Base-by-base conservation (phyloP, 2,797 vertebrate species). In the Muscicapa striata region DNA sequence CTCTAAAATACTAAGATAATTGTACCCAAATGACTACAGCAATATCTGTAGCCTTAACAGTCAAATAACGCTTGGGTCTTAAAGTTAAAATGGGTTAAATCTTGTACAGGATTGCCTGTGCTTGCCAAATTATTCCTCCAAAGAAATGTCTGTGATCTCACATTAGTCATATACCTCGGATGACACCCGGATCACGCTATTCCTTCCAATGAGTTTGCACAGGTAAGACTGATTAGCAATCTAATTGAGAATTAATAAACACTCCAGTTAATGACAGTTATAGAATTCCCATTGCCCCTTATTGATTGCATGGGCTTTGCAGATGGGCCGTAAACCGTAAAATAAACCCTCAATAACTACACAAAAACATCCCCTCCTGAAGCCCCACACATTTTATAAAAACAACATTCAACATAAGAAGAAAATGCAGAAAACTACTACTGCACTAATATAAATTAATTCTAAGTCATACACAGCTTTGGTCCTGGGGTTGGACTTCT, bases 241-340 rank as follows among this genome's bases (percentile, higher is more conserved):
- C 70, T 96, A 95, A 97, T 91, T 88, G 94, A 75, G 94, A 96
- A 95, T 96, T 96, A 97, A 97, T 96, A 96, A 96, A 95, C 94
- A 94, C 79, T 86, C 66, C 51, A 76, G 85, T 84, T 95, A 93
- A 96, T 91, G 91, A 91, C 89, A 96, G 85, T 67, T 95, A 96
- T 81, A 96, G 95, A 96, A 97, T 96, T 96, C 74, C 89, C 80
- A 84, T 96, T 96, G 91, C 70, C 85, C 87, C 63, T 73, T 90
- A 96, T 94, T 61, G 93, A 97, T 81, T 88, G 20, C 46, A 51
- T 0, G 1, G 69, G 52, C 46, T 90, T 78, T 90, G 38, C 45
- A 84, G 59, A 49, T 30, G 46, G 77, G 34, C 4, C 0, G 4
- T 27, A 75, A 51, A 74, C 52, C 0, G 0, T 63, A 78, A 78